A percentile compares a stretch with the other conserved stretches of the same genome.
phyloP scores from a whole-genome alignment of 2,888 invertebrate genomes.

The Ophion ellenae region DNA sequence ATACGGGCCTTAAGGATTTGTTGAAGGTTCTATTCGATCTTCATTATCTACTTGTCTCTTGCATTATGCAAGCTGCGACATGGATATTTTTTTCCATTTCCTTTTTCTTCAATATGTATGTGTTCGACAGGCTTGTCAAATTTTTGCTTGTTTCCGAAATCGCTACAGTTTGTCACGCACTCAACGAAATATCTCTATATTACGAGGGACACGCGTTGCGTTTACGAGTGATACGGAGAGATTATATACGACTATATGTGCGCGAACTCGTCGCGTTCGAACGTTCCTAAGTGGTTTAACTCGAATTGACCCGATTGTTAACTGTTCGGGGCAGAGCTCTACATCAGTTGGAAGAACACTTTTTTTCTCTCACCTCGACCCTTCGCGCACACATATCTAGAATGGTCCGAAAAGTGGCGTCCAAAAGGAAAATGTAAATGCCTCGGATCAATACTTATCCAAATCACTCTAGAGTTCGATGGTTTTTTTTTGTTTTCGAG shows the following conservation, averaged over 20 bases:
- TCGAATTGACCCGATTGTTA: slow-evolving; percentile 81
- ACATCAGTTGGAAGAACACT: slow-evolving; percentile 38
- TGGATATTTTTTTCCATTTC: background rate
- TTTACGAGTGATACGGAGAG: slow-evolving; percentile 24
- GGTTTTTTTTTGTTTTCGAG: too few relatives aligned
- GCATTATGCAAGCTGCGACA: too few relatives aligned
- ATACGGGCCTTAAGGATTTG: too few relatives aligned
- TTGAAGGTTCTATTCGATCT: background rate
- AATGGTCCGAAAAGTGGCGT: background rate
- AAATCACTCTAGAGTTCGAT: too few relatives aligned
- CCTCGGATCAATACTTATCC: background rate
- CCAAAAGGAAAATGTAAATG: background rate
- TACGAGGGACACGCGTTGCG: slow-evolving; percentile 10
- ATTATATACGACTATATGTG: background rate
- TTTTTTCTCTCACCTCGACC: slow-evolving; percentile 44
- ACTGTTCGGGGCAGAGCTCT: slow-evolving; percentile 69
- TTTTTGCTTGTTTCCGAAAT: background rate
- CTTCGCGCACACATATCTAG: slow-evolving; percentile 2
- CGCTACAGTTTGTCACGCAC: background rate
- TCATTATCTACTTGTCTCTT: background rate
- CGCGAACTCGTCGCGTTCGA: slow-evolving; percentile 55
- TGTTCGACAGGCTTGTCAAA: background rate
- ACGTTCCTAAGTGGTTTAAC: slow-evolving; percentile 77
- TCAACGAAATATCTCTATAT: slow-evolving; percentile 30
- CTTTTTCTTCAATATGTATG: background rate